Evolutionary conservation across 2,797 vertebrate species (phyloP), one percentile per base, ranked within the genome.

Genomic region (Spondyliosoma cantharus): DNA sequence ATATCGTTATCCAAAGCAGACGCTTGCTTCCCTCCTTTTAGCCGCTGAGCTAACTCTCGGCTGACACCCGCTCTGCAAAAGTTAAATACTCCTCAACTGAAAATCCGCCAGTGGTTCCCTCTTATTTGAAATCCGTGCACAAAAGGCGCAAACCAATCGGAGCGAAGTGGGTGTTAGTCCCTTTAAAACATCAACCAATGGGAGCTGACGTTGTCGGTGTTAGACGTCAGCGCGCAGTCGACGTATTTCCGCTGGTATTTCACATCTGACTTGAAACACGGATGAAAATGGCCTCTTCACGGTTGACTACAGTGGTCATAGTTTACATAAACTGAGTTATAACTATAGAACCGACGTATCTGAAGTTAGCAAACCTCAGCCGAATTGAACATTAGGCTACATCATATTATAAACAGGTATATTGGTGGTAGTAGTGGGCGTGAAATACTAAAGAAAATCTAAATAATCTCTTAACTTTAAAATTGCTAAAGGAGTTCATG

Each of bases 61-160:
- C 68, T 2, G 2, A 19, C 1, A 12, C 1, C 42, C 9, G 8
- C 45, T 56, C 7, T 0, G 0, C 15, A 5, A 3, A 9, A 5
- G 11, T 82, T 48, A 74, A 85, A 82, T 32, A 14, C 48, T 81
- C 73, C 8, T 1, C 24, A 9, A 79, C 82, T 71, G 59, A 82
- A 83, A 83, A 22, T 78, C 93, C 93, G 93, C 93, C 94, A 91
- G 85, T 85, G 58, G 4, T 1, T 22, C 7, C 54, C 20, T 5
- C 25, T 5, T 11, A 70, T 95, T 96, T 94, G 92, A 96, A 96
- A 92, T 92, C 84, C 68, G 94, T 91, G 92, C 84, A 58, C 46
- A 92, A 94, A 93, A 73, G 32, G 53, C 54, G 46, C 32, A 17
- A 74, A 57, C 95, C 94, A 95, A 95, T 95, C 71, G 84, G 17